A percentile compares a stretch with the other conserved stretches of the same genome.
Evolutionary conservation across 1,140 invertebrate genomes (phyloP).

Genomic region (Listronotus bonariensis): DNA sequence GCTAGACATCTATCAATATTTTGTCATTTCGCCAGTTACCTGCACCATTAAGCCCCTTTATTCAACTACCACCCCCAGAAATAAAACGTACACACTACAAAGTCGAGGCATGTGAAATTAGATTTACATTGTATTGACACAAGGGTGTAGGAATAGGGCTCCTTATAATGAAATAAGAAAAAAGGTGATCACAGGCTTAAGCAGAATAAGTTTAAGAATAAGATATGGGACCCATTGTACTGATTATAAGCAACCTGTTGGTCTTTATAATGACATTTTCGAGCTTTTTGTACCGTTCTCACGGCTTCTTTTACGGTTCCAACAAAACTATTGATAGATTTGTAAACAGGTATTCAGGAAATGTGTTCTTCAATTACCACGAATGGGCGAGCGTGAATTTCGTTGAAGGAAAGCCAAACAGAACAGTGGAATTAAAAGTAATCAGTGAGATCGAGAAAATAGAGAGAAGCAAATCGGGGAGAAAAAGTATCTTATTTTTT

Average conservation of each 20-base stretch:
- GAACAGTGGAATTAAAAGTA: no score
- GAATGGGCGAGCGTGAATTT: conserved; percentile 1
- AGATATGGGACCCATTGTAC: conserved; percentile 1
- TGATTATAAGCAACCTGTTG: conserved; percentile 3
- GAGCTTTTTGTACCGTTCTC: conserved; percentile 13
- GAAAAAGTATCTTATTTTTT: no score
- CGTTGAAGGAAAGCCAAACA: no score
- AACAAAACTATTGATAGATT: conserved; percentile 8
- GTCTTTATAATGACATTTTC: conserved; percentile 19
- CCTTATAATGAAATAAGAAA: conserved; percentile 16
- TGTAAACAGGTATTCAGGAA: conserved; percentile 20
- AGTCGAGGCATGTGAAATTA: conserved; percentile 14
- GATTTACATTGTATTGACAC: conserved; percentile 24
- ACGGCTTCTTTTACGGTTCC: conserved; percentile 10
- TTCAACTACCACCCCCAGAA: conserved; percentile 1
- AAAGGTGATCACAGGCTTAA: conserved; percentile 11
- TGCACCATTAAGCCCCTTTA: conserved; percentile 3
- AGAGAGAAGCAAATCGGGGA: no score
- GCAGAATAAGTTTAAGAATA: not conserved
- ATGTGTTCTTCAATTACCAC: conserved; percentile 22
- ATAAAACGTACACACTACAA: not conserved
- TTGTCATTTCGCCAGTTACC: conserved; percentile 9
- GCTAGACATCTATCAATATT: conserved; percentile 15
- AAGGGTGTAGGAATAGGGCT: conserved; percentile 11
- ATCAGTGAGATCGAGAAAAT: no score